Evolutionary conservation across 2,888 invertebrate species (phyloP).

Genomic region (Fabriciana adippe): DNA sequence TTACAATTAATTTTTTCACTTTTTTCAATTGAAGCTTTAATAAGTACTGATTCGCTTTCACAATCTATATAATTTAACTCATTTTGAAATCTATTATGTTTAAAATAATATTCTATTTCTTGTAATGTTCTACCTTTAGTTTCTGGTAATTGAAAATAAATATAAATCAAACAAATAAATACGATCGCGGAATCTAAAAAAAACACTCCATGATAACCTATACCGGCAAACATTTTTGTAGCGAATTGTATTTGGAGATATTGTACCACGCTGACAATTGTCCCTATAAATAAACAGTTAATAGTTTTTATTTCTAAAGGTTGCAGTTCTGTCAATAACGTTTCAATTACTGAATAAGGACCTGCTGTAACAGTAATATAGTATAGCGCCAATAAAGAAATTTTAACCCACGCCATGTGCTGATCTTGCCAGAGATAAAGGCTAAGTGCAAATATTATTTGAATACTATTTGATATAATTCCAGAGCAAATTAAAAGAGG

Average conservation of each 20-base stretch:
- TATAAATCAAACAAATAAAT: slow-evolving; percentile 41
- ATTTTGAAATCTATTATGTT: slow-evolving; percentile 45
- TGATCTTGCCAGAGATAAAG: slow-evolving; percentile 27
- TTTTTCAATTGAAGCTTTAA: too few species aligned
- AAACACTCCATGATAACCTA: slow-evolving; percentile 49
- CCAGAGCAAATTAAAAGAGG: slow-evolving; percentile 31
- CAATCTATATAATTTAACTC: neutral
- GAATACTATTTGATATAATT: slow-evolving; percentile 27
- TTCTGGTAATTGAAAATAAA: slow-evolving; percentile 48
- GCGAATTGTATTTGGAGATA: slow-evolving; percentile 45
- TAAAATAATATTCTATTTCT: slow-evolving; percentile 49
- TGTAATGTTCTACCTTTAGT: slow-evolving; percentile 49
- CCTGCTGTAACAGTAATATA: slow-evolving; percentile 43
- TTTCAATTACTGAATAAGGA: slow-evolving; percentile 46
- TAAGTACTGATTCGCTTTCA: neutral
- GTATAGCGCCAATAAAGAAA: slow-evolving; percentile 38
- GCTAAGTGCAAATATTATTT: slow-evolving; percentile 20
- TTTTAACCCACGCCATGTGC: slow-evolving; percentile 28
- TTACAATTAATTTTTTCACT: too few species aligned
- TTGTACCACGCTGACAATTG: slow-evolving; percentile 38
- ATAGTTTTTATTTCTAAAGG: slow-evolving; percentile 47
- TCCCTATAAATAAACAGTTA: slow-evolving; percentile 39
- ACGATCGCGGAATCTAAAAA: slow-evolving; percentile 43
- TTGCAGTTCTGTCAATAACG: slow-evolving; percentile 46
- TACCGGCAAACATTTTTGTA: slow-evolving; percentile 39